A percentile compares a stretch with the other conserved stretches of the same genome.
Conservation (phyloP, 2,888 invertebrate species). For the Caenorhabditis angaria region DNA sequence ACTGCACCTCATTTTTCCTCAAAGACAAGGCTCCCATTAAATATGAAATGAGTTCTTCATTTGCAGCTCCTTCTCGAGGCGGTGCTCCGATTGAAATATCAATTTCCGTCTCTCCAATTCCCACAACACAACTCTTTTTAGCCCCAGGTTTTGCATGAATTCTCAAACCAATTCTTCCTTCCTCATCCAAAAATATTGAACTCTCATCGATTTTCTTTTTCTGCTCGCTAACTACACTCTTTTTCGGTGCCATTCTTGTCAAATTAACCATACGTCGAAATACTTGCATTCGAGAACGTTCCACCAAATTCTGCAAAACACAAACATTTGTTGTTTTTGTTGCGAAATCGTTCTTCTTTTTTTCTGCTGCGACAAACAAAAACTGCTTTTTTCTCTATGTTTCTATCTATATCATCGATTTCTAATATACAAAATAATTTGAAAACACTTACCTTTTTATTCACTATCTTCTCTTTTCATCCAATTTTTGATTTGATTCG, state of each 20-base stretch:
- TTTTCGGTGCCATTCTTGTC: neutral
- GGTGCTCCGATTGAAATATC: constrained; percentile 84
- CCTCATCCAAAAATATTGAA: constrained; percentile 39
- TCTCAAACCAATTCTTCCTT: constrained; percentile 78
- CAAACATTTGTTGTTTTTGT: constrained; percentile 2
- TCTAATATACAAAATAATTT: neutral
- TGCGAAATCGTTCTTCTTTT: constrained; percentile 12
- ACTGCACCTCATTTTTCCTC: constrained; percentile 79
- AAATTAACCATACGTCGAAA: neutral
- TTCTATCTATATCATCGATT: constrained; percentile 6
- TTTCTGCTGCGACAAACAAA: constrained; percentile 4
- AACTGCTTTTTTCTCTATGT: constrained; percentile 23
- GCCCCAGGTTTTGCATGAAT: constrained; percentile 83
- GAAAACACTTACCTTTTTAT: neutral
- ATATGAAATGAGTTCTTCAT: constrained; percentile 81
- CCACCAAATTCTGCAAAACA: neutral
- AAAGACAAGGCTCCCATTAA: constrained; percentile 80
- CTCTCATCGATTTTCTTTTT: constrained; percentile 4
- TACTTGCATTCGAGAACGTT: neutral
- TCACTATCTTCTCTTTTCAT: neutral
- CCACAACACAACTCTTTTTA: constrained; percentile 80
- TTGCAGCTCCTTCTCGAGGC: constrained; percentile 85
- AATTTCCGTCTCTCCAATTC: constrained; percentile 76
- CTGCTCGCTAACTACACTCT: neutral
- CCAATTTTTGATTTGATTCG: constrained; percentile 2